Evolutionary conservation across 2,888 invertebrate species (phyloP).

Genomic region (Leptogaster cylindrica): DNA sequence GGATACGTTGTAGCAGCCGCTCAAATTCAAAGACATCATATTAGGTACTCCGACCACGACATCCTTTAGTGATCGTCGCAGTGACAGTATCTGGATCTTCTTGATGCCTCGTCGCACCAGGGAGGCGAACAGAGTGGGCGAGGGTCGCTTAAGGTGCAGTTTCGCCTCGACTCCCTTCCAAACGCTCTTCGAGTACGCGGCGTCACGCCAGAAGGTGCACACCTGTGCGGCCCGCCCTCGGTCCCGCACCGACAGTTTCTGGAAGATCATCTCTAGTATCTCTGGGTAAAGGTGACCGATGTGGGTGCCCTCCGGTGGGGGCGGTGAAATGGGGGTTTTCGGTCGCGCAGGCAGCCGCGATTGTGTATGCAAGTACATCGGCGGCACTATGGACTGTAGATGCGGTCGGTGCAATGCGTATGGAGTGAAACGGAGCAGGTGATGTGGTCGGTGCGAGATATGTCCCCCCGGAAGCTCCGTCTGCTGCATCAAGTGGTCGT

Average conservation of each 20-base stretch:
- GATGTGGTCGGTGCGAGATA: slow-evolving; percentile 57
- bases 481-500: slow-evolving; percentile 53
- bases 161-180: slow-evolving; percentile 95
- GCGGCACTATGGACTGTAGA: slow-evolving; percentile 54
- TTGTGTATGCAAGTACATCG: slow-evolving; percentile 51
- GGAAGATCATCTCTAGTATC: slow-evolving; percentile 89
- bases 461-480: slow-evolving; percentile 59
- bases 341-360: slow-evolving; percentile 50
- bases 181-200: slow-evolving; percentile 88
- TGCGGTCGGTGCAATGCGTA: slow-evolving; percentile 74
- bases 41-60: slow-evolving; percentile 86
- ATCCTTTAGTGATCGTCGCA: slow-evolving; percentile 82
- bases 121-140: slow-evolving; percentile 84
- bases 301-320: slow-evolving; percentile 70
- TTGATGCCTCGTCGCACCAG: slow-evolving; percentile 87
- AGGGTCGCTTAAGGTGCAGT: slow-evolving; percentile 82
- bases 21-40: slow-evolving; percentile 84
- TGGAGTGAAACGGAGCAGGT: slow-evolving; percentile 65
- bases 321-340: slow-evolving; percentile 57
- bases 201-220: slow-evolving; percentile 88
- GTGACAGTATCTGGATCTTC: slow-evolving; percentile 85
- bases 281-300: slow-evolving; percentile 91
- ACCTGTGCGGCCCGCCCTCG: slow-evolving; percentile 91
- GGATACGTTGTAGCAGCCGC: slow-evolving; percentile 92
- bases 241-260: slow-evolving; percentile 85